These are phyloP conservation scores for Syrmaticus mikado DNA, from an alignment of 2,113 vertebrate genomes.

Conservation along the genomic window DNA sequence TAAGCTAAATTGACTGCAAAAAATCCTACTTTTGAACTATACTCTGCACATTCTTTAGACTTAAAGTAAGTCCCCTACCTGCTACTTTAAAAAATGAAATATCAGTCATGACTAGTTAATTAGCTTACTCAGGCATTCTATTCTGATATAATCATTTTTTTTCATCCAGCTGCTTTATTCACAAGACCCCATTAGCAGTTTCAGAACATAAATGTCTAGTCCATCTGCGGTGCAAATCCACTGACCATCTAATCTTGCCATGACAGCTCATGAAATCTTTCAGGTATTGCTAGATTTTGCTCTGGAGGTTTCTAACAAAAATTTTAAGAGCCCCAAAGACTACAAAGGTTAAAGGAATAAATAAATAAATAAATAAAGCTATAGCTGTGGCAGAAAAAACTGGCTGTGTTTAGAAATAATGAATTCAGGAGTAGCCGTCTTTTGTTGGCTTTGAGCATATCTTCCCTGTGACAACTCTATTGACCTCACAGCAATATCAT, in stretches of 20 bases:
- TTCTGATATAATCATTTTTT: background rate
- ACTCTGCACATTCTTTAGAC: background rate
- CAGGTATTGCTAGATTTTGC: background rate
- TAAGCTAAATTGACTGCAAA: background rate
- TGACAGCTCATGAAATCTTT: background rate
- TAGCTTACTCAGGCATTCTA: background rate
- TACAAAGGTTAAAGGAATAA: background rate
- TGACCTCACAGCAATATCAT: accelerated
- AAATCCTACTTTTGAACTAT: background rate
- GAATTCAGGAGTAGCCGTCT: background rate
- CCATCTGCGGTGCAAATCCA: background rate
- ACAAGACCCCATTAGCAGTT: background rate
- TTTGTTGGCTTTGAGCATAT: background rate
- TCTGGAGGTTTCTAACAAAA: background rate
- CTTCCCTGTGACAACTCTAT: background rate
- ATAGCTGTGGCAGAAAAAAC: background rate
- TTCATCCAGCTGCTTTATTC: background rate
- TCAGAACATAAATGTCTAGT: background rate
- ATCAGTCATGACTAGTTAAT: background rate
- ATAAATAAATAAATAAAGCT: no score
- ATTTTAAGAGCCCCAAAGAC: background rate
- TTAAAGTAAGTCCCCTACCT: background rate
- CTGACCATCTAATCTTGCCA: background rate
- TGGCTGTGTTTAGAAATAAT: background rate
- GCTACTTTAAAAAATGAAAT: background rate